Evolutionary conservation across 2,888 invertebrate species (phyloP), one percentile per base, ranked within the genome.

Genomic region (Adineta ricciae): DNA sequence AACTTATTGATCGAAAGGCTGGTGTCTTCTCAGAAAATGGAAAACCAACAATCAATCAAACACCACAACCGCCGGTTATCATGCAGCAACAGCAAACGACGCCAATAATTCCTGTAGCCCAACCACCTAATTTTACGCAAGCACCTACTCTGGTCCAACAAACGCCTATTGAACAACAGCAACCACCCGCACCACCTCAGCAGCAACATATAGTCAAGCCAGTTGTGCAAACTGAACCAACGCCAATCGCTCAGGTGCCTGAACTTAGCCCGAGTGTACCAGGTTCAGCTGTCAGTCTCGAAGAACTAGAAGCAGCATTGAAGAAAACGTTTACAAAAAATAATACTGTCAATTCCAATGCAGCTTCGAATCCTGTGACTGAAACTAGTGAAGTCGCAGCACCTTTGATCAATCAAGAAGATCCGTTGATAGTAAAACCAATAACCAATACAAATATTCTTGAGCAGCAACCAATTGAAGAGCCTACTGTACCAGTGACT

Each of bases 301-400:
- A 78, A 78, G 78, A 36, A 78, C 24, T 78, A 21, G 38, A 78
- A 78, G 78, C 78, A 78, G 38, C 41, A 41, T 78, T 78, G n/a
- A 78, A 38, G 14, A 78, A 78, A 78, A 78, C 78, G 7, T 78
- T 78, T 24, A 41, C 36, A 3, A 78, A 78, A 41, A 38, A 36
- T 19, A 38, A 4, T 73, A 14, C 36, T 38, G 36, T 21, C 7
- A 36, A 38, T 21, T 21, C 21, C 38, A 41, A 73, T 73, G 24
- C 56, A 64, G 14, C 64, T 32, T 32, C 64, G 2, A 16, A 27
- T 14, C 9, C 5, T 32, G 19, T 64, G 1, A 27, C 14, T 32
- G 64, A 64, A 1, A 64, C 32, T 32, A 64, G 14, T 64, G 64
- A 64, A 19, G 16, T 32, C 14, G 16, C 64, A 19, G 32, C 64